A percentile compares a stretch with the other conserved stretches of the same genome.
These are phyloP conservation scores for Drosophila subobscura DNA, from an alignment of 1,140 invertebrate species.

Conservation along the genomic window DNA sequence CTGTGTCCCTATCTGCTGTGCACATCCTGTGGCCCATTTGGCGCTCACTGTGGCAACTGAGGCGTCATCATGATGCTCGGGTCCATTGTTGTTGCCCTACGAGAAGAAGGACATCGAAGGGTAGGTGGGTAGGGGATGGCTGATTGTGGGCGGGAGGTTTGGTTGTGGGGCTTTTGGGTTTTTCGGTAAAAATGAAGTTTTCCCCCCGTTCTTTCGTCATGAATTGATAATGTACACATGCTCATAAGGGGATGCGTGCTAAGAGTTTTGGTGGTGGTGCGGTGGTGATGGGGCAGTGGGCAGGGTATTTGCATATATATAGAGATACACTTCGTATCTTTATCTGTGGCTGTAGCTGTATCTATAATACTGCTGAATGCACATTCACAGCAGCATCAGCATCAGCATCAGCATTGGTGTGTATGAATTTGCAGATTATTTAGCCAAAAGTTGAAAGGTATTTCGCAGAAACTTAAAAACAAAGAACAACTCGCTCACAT, in stretches of 20 bases:
- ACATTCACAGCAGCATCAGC: slow-evolving; percentile 24
- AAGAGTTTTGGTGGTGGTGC: slow-evolving; percentile 10
- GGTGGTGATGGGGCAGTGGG: not conserved
- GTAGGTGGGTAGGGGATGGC: not conserved
- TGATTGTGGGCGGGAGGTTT: not conserved
- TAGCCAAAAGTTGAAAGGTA: slow-evolving; percentile 80
- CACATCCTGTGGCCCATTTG: slow-evolving; percentile 73
- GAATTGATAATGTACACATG: slow-evolving; percentile 82
- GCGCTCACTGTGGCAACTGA: slow-evolving; percentile 69
- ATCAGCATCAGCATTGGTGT: slow-evolving; percentile 27
- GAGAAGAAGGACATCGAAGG: slow-evolving; percentile 21
- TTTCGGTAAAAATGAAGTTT: slow-evolving; percentile 77
- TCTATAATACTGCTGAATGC: slow-evolving; percentile 59
- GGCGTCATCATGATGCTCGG: slow-evolving; percentile 68
- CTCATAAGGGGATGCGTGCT: slow-evolving; percentile 63
- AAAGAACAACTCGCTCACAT: slow-evolving; percentile 28
- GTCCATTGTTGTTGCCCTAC: slow-evolving; percentile 45
- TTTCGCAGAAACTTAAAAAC: slow-evolving; percentile 54
- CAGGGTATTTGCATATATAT: slow-evolving; percentile 66
- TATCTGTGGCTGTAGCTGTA: slow-evolving; percentile 41
- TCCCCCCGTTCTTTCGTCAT: slow-evolving; percentile 73
- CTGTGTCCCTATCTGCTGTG: slow-evolving; percentile 34
- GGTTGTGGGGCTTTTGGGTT: slow-evolving; percentile 30
- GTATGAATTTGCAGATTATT: slow-evolving; percentile 75
- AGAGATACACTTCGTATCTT: slow-evolving; percentile 22